Percentiles rank a stretch among this genome's conserved stretches.
Conservation (phyloP, 2,797 vertebrate genomes). For the Muscicapa comitata region DNA sequence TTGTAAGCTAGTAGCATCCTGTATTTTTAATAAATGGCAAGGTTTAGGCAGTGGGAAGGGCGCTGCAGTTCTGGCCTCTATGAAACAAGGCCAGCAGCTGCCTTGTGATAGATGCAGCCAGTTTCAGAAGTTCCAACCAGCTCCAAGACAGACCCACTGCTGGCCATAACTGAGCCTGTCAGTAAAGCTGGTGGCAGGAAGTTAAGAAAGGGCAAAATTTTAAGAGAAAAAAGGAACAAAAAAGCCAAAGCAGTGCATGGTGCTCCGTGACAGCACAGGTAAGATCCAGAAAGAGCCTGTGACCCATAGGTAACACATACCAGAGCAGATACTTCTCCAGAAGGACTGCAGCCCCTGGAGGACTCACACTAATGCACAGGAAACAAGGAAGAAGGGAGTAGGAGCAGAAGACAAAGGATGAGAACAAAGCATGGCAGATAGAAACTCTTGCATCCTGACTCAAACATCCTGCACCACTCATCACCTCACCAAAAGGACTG, state of each 20-base stretch:
- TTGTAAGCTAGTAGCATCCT: background rate
- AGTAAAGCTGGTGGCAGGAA: background rate
- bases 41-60: accelerated
- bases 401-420: background rate
- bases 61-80: accelerated
- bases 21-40: background rate
- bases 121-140: accelerated
- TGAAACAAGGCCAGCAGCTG: background rate
- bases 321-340: background rate
- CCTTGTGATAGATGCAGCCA: background rate
- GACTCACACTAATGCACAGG: accelerated
- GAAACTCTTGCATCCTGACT: background rate
- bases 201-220: background rate
- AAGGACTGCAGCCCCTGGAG: background rate
- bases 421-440: background rate
- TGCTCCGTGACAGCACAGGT: accelerated
- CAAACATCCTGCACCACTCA: background rate
- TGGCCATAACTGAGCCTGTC: background rate
- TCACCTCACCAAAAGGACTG: background rate
- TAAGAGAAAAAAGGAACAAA: background rate
- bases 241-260: background rate
- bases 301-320: accelerated
- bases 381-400: background rate
- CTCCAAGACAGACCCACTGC: accelerated
- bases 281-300: background rate